Evolutionary conservation across 2,888 invertebrate species (phyloP).

Genomic region (Melinaea marsaeus): DNA sequence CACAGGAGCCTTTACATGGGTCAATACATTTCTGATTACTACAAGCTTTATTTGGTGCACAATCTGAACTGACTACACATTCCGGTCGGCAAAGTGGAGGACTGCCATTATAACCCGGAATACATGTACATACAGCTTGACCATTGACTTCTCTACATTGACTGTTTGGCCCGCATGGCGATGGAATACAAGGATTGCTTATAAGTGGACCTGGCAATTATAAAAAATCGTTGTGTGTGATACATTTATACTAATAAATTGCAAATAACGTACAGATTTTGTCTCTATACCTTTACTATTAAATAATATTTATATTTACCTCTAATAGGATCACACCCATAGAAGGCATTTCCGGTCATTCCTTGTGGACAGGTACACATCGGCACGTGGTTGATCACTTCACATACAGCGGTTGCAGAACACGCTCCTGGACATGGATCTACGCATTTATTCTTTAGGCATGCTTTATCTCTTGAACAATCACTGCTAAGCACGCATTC

Average conservation of each 20-base stretch:
- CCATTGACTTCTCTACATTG: slow-evolving; percentile 81
- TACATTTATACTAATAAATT: not conserved
- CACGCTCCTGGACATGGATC: slow-evolving; percentile 86
- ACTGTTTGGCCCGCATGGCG: slow-evolving; percentile 87
- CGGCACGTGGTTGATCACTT: slow-evolving; percentile 84
- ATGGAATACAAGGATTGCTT: slow-evolving; percentile 82
- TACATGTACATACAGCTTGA: slow-evolving; percentile 86
- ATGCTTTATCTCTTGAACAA: slow-evolving; percentile 81
- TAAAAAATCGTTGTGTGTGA: not conserved
- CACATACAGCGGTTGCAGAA: slow-evolving; percentile 82
- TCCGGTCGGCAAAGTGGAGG: slow-evolving; percentile 88
- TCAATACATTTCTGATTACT: slow-evolving; percentile 86
- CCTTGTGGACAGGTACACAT: slow-evolving; percentile 84
- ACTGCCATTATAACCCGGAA: slow-evolving; percentile 82
- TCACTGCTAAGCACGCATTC: slow-evolving; percentile 84
- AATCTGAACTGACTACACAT: slow-evolving; percentile 87
- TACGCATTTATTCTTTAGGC: slow-evolving; percentile 81
- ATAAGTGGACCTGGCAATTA: slow-evolving; percentile 53
- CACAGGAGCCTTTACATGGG: slow-evolving; percentile 87
- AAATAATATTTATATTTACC: slow-evolving; percentile 41
- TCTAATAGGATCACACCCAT: slow-evolving; percentile 77
- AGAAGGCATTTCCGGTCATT: slow-evolving; percentile 83
- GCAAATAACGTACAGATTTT: not conserved
- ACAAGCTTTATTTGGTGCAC: slow-evolving; percentile 83
- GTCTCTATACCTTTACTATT: not conserved